phyloP scores from a whole-genome alignment of 2,797 vertebrate species.

The Melanotaenia trifasciata region DNA sequence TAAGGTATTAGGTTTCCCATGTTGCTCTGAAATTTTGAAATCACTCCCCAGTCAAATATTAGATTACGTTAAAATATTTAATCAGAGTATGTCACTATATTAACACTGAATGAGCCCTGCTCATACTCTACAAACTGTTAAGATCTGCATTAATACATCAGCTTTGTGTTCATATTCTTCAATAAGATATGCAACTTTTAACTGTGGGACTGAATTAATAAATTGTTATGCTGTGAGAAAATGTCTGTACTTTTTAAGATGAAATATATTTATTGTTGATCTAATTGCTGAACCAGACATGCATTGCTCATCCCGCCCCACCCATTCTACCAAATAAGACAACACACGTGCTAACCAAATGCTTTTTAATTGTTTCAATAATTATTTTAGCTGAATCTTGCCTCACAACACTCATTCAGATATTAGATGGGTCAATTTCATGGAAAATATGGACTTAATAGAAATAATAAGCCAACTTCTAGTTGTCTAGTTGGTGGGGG shows the following conservation, averaged over 20 bases:
- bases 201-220: conserved; percentile 37
- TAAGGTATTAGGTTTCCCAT: neutral
- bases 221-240: conserved; percentile 33
- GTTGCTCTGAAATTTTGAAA: conserved; percentile 10
- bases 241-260: neutral
- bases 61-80: neutral
- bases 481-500: conserved; percentile 69
- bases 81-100: conserved; percentile 41
- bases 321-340: neutral
- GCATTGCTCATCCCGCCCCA: neutral
- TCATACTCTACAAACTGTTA: conserved; percentile 4
- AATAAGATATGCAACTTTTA: neutral
- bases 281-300: neutral
- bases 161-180: conserved; percentile 18
- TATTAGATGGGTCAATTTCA: conserved; percentile 56
- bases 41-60: neutral
- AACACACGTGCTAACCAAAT: conserved; percentile 61
- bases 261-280: neutral
- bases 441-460: conserved; percentile 76
- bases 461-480: conserved; percentile 73
- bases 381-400: conserved; percentile 66
- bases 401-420: conserved; percentile 69
- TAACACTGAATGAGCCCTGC: conserved; percentile 4
- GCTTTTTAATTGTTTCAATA: conserved; percentile 79
- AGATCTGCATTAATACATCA: conserved; percentile 8